Evolutionary conservation across 2,888 invertebrate genomes (phyloP), one percentile per base, ranked within the genome.

Genomic region (Hipparchia semele): DNA sequence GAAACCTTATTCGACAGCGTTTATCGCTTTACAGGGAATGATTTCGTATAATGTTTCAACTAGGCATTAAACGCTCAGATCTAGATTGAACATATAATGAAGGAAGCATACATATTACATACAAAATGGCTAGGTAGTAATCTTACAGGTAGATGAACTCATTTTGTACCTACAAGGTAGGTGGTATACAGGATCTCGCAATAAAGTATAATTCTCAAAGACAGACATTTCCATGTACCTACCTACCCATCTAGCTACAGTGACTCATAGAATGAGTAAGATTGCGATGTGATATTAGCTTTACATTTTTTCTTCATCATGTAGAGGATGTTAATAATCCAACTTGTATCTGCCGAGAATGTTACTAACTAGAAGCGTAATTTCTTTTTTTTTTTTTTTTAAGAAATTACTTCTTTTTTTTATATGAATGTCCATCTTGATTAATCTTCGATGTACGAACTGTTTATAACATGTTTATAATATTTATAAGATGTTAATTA

Each of bases 201-300:
- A 39, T 60, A 60, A 60, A 58, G 23, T 60, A 60, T 60, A 39
- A 39, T 39, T 60, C 33, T 60, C 62, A 49, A 9, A 23, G 62
- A 8, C 49, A n/a, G 49, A 49, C 7, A 49, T 9, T 45, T n/a
- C 6, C 6, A 45, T 45, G 61, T 7, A 7, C 12, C 33, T n/a
- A 61, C 45, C 39, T 12, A 60, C 39, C 8, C 3, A 61, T 59
- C 51, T 51, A 53, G 6, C 56, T 13, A 54, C 9, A 45, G 56
- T 67, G 67, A 67, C 13, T 67, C 54, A 67, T 67, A 13, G n/a
- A 56, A 45, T 67, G 67, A 67, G 67, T 67, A 67, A 67, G 54
- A 46, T 13, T 46, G 62, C 46, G 10, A 23, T 33, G 13, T 8
- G 8, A 7, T 46, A 49, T n/a, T 3, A 39, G 10, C 8, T 59